Conservation (phyloP, 2,797 vertebrate species). For the Pangasius djambal region DNA sequence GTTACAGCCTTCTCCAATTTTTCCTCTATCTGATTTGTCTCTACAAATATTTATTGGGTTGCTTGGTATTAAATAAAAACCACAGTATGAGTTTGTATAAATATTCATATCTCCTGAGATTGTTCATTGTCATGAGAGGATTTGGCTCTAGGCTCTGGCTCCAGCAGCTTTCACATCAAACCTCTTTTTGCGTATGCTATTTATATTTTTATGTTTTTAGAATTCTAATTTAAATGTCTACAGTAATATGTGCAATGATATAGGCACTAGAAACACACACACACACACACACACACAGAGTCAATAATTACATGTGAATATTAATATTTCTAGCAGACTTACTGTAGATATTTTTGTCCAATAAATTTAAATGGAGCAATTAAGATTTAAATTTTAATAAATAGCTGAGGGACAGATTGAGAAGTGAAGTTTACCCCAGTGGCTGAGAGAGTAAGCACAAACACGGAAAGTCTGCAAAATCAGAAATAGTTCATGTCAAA, state of each 20-base stretch:
- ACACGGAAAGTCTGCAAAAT: not conserved
- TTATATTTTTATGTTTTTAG: not conserved
- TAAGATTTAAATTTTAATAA: not conserved
- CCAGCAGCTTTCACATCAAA: conserved; percentile 5
- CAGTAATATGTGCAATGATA: not conserved
- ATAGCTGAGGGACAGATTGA: not conserved
- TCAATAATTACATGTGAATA: not conserved
- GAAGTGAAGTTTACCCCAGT: not conserved
- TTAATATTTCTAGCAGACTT: not conserved
- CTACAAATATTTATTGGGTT: not conserved
- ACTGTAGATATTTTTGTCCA: not conserved
- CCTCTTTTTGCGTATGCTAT: not conserved
- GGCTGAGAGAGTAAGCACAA: not conserved
- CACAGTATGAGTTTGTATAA: not conserved
- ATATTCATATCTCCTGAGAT: conserved; percentile 10
- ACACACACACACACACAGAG: not conserved
- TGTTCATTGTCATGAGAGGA: too few species aligned
- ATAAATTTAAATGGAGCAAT: not conserved
- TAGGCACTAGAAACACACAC: not conserved
- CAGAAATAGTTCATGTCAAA: not conserved
- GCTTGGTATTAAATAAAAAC: not conserved
- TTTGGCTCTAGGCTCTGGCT: not conserved
- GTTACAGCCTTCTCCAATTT: not conserved
- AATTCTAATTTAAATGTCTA: not conserved
- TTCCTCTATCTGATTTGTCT: not conserved